Evolutionary conservation across 2,113 vertebrate species (phyloP), one percentile per base, ranked within the genome.

Genomic region (Caranx melampygus): DNA sequence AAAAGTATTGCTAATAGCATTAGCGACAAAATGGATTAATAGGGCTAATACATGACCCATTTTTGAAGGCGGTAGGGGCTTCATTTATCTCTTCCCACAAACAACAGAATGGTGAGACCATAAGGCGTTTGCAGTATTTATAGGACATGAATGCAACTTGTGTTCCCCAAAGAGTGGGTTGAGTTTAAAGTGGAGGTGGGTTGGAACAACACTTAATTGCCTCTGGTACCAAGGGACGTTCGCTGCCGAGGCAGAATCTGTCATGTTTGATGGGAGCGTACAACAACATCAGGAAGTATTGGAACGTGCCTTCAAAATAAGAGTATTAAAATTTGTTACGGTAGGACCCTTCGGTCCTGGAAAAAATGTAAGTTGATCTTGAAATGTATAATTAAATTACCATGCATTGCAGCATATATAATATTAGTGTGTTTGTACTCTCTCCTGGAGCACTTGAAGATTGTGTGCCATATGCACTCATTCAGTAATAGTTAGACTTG

Each of bases 131-230:
- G 21, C 40, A 11, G 7, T 1, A n/a, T 45, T 40, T 4, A 3
- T 0, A 5, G 11, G 4, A 58, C 73, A 16, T 82, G 61, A 84
- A 84, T 37, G 70, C 81, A 54, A 54, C 60, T 70, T 67, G 66
- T 84, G 81, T 84, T 74, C 34, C 37, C 15, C 2, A 16, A 20
- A 59, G 26, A 20, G 20, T n/a, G 63, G 63, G 52, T 4, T 3
- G 21, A 20, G 18, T 26, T 34, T 60, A 2, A 40, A 20, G 52
- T 7, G 76, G 34, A 2, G 10, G 45, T 34, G 61, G 42, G 54
- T 3, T 45, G 44, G 52, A 26, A 2, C 47, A 13, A 15, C 37
- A 15, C 26, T 26, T 26, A 26, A 0, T 26, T 20, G 37, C 13
- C 4, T 64, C 13, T 6, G 7, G 3, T 18, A 45, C 47, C 11